Evolutionary conservation across 35 echinoderm and acorn worm genomes (phyloP).

Genomic region (Lytechinus variegatus): DNA sequence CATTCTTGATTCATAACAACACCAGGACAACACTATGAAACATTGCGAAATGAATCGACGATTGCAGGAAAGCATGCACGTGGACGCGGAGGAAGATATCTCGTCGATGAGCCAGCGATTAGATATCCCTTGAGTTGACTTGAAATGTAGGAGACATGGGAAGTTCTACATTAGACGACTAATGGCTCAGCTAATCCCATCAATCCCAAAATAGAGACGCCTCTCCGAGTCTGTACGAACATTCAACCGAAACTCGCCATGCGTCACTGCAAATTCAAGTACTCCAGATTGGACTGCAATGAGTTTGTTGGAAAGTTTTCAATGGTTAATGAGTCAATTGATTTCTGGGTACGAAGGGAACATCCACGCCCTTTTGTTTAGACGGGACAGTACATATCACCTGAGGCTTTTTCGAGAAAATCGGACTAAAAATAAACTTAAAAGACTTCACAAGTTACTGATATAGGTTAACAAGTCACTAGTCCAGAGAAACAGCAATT

Average conservation of each 20-base stretch:
- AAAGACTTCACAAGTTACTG: background rate
- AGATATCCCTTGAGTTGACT: background rate
- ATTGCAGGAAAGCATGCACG: background rate
- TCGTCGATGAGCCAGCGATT: background rate
- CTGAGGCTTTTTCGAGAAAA: background rate
- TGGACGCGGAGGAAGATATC: background rate
- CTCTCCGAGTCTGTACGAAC: background rate
- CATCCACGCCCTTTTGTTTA: conserved; percentile 6
- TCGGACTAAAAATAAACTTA: background rate
- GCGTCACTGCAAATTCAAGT: background rate
- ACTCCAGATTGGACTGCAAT: background rate
- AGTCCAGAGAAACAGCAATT: background rate
- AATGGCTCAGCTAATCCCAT: background rate
- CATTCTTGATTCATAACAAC: background rate
- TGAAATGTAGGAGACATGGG: background rate
- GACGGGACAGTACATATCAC: background rate
- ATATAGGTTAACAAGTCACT: background rate
- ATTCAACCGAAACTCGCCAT: background rate
- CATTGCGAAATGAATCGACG: background rate
- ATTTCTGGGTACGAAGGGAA: background rate
- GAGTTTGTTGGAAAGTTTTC: background rate
- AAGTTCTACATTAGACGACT: conserved; percentile 3
- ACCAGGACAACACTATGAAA: background rate
- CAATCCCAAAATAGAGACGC: background rate
- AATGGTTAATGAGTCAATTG: background rate